phyloP scores from a whole-genome alignment of 2,797 vertebrate genomes.

The Peromyscus eremicus region DNA sequence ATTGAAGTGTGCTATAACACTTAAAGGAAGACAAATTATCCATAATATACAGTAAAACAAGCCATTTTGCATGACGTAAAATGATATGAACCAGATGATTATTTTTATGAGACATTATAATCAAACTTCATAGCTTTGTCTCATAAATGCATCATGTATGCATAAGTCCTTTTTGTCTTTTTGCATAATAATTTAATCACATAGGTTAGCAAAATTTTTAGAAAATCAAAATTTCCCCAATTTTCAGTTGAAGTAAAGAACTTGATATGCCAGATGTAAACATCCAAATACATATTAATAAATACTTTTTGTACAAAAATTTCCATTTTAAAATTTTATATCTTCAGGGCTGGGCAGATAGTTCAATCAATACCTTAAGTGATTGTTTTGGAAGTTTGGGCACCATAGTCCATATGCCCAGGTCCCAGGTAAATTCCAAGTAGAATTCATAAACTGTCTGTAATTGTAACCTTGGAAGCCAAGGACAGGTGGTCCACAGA shows the following conservation, averaged over 20 bases:
- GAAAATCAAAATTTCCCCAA: background rate
- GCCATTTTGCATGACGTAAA: background rate
- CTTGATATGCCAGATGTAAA: background rate
- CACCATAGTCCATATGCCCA: background rate
- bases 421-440: background rate
- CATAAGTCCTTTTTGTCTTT: background rate
- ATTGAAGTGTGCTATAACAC: background rate
- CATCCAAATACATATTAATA: background rate
- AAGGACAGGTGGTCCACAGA: background rate
- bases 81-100: background rate
- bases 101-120: background rate
- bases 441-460: background rate
- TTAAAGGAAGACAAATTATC: conserved; percentile 19
- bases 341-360: background rate
- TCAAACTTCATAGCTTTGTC: background rate
- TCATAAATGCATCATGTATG: background rate
- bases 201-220: background rate
- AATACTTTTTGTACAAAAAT: background rate
- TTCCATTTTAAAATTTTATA: background rate
- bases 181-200: background rate
- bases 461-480: background rate
- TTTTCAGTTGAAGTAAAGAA: background rate
- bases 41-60: background rate
- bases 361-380: background rate
- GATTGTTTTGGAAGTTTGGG: background rate